Percentiles rank a stretch among this genome's conserved stretches.
These are phyloP conservation scores for Sebastes nivosus DNA, from an alignment of 2,797 vertebrate species.

Conservation along the genomic window DNA sequence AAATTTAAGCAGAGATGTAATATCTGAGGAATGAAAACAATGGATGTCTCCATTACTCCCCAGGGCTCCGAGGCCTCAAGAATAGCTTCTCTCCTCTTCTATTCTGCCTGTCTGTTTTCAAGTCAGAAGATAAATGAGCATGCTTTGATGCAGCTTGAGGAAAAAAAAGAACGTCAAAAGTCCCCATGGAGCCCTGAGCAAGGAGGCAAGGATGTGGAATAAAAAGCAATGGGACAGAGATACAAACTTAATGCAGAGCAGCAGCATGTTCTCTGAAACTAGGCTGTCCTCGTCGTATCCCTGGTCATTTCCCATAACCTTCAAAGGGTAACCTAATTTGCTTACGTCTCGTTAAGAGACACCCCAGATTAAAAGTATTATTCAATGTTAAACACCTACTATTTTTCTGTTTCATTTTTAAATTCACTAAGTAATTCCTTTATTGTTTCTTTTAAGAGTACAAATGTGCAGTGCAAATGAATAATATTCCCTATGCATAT, in stretches of 20 bases:
- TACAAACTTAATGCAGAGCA: slow-evolving; percentile 40
- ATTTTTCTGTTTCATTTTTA: slow-evolving; percentile 7
- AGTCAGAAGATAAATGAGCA: slow-evolving; percentile 72
- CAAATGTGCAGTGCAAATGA: slow-evolving; percentile 16
- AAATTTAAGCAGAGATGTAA: slow-evolving; percentile 67
- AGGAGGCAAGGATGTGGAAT: slow-evolving; percentile 41
- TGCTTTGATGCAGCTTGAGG: slow-evolving; percentile 67
- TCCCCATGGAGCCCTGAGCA: slow-evolving; percentile 48
- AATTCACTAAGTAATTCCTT: not conserved
- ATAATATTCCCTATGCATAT: slow-evolving; percentile 20
- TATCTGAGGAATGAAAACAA: slow-evolving; percentile 63
- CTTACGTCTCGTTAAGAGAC: not conserved
- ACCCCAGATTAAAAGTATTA: slow-evolving; percentile 14
- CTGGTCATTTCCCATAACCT: slow-evolving; percentile 48
- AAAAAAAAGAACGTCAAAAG: slow-evolving; percentile 34
- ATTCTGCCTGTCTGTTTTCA: slow-evolving; percentile 67
- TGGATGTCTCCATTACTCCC: slow-evolving; percentile 60
- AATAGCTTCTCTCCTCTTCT: slow-evolving; percentile 57
- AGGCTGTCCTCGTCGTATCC: slow-evolving; percentile 24
- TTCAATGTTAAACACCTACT: not conserved
- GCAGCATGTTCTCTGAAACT: slow-evolving; percentile 36
- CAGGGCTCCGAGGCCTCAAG: slow-evolving; percentile 48
- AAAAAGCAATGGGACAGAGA: slow-evolving; percentile 43
- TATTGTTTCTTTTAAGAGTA: slow-evolving; percentile 9
- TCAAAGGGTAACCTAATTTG: slow-evolving; percentile 44